Base-by-base conservation (phyloP, 2,797 vertebrate species). In the Aldrovandia affinis region DNA sequence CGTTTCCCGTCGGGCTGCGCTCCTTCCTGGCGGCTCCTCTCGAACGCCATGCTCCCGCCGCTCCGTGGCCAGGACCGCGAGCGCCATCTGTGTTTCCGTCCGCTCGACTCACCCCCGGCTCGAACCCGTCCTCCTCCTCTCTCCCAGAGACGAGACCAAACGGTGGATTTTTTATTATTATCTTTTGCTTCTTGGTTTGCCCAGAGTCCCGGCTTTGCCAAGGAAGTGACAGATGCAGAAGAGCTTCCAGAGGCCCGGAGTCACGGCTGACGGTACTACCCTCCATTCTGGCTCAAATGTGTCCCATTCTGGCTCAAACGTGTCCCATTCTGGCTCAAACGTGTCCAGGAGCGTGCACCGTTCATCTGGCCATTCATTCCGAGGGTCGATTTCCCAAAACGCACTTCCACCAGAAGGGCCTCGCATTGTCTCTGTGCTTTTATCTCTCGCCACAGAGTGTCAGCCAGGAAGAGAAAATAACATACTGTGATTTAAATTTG, bases 131-230 rank as follows among this genome's bases (percentile, higher is more conserved):
- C 59, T 68, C 28, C 80, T 65, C 25, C 54, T 88, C 82, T n/a
- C n/a, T n/a, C n/a, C n/a, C n/a, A n/a, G n/a, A n/a, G n/a, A n/a
- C 89, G 87, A 88, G 92, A 92, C 87, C 89, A 92, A 91, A 88
- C 87, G 83, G 85, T 82, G 83, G 84, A 89, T 92, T 87, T 89
- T 78, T 85, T n/a, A n/a, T n/a, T n/a, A n/a, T n/a, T n/a, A n/a
- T n/a, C n/a, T n/a, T n/a, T n/a, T n/a, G n/a, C n/a, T n/a, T n/a
- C n/a, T n/a, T n/a, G n/a, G n/a, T n/a, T n/a, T n/a, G n/a, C n/a
- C 78, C 84, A 33, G 33, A 36, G 61, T 75, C 52, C 80, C 47
- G 78, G 77, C 83, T 88, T 89, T 82, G 83, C 33, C 50, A 85
- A 75, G 80, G 88, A 93, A 92, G 86, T 90, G 88, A 88, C 87